Conservation (phyloP, 2,888 invertebrate genomes). For the Xestobium rufovillosum region DNA sequence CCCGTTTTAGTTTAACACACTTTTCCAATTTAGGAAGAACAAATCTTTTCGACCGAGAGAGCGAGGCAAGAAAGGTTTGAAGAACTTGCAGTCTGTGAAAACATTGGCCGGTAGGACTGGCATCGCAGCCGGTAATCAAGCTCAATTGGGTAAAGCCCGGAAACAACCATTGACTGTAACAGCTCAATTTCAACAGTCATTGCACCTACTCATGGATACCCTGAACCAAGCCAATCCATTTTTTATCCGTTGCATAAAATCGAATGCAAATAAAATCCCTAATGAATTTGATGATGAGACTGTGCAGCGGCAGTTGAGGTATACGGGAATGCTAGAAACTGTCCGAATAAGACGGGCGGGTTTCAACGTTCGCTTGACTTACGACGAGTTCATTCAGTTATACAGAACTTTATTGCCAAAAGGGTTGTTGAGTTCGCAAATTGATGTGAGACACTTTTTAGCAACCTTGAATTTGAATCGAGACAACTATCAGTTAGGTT, state of each 20-base stretch:
- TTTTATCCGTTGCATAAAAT: slow-evolving; percentile 89
- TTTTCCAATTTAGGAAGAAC: slow-evolving; percentile 81
- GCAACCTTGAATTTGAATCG: slow-evolving; percentile 75
- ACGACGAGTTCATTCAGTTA: slow-evolving; percentile 89
- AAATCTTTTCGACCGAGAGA: slow-evolving; percentile 86
- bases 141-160: slow-evolving; percentile 55
- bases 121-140: slow-evolving; percentile 48
- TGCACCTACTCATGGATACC: slow-evolving; percentile 88
- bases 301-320: slow-evolving; percentile 81
- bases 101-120: slow-evolving; percentile 73
- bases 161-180: slow-evolving; percentile 90
- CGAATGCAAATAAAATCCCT: slow-evolving; percentile 83
- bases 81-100: slow-evolving; percentile 87
- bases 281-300: slow-evolving; percentile 91
- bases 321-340: slow-evolving; percentile 96
- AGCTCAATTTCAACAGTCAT: slow-evolving; percentile 89
- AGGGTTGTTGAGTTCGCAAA: slow-evolving; percentile 76
- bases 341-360: slow-evolving; percentile 92
- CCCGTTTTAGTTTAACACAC: no score
- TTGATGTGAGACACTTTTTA: slow-evolving; percentile 79
- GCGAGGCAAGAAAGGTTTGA: slow-evolving; percentile 77
- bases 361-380: slow-evolving; percentile 87
- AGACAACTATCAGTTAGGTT: slow-evolving; percentile 84
- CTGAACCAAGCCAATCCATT: slow-evolving; percentile 83
- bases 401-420: slow-evolving; percentile 87